These are phyloP conservation scores for Tachina fera DNA, from an alignment of 2,888 invertebrate genomes.

Conservation along the genomic window DNA sequence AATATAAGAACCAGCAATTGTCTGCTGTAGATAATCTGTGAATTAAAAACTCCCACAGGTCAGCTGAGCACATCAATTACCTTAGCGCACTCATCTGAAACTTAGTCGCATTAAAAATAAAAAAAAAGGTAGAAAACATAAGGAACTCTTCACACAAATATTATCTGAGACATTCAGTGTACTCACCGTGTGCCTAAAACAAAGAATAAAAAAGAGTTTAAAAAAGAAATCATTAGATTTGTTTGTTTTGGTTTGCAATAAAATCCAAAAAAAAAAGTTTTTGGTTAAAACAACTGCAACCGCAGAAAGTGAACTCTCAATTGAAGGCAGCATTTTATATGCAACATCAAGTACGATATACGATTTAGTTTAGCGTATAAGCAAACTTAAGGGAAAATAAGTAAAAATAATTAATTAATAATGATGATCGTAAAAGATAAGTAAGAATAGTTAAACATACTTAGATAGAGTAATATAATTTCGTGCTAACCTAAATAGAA, in stretches of 20 bases:
- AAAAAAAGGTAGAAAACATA: neutral
- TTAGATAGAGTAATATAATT: too few relatives aligned
- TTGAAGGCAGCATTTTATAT: constrained; percentile 75
- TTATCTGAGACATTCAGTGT: constrained; percentile 43
- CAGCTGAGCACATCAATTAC: constrained; percentile 82
- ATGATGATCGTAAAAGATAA: too few relatives aligned
- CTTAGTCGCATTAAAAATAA: constrained; percentile 7
- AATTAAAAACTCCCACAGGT: constrained; percentile 82
- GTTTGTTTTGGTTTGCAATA: constrained; percentile 7
- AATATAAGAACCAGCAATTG: constrained; percentile 77
- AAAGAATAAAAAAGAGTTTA: constrained; percentile 15
- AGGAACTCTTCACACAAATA: neutral
- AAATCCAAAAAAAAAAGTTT: constrained; percentile 59
- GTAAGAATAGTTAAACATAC: too few relatives aligned
- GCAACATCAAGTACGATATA: constrained; percentile 22
- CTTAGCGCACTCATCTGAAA: constrained; percentile 78
- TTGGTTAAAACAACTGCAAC: constrained; percentile 47
- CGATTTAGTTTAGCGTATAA: too few relatives aligned
- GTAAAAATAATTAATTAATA: too few relatives aligned
- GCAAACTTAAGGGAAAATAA: too few relatives aligned
- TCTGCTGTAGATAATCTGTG: constrained; percentile 81
- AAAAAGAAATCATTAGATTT: constrained; percentile 32
- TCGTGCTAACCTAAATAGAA: too few relatives aligned
- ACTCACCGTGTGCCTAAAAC: constrained; percentile 30
- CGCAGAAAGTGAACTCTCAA: constrained; percentile 80